A percentile compares a stretch with the other conserved stretches of the same genome.
phyloP scores from a whole-genome alignment of 2,797 vertebrate species.

The Mormyrus proboscirostris region DNA sequence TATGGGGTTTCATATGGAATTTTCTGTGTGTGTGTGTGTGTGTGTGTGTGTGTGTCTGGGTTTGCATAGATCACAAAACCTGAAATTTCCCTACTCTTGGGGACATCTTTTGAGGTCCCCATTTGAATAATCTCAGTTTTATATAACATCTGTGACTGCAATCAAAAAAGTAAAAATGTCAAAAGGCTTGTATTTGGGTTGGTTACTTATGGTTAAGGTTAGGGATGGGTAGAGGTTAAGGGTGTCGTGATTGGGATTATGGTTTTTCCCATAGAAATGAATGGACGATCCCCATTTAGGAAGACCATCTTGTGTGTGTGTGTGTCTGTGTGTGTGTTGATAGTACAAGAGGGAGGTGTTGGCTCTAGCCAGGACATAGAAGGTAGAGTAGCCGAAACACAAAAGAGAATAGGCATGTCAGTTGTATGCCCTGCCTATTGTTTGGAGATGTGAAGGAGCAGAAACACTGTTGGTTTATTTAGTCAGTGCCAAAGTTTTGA shows the following conservation, averaged over 20 bases:
- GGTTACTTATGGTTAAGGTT: not conserved
- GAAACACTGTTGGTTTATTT: not conserved
- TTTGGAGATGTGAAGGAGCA: not conserved
- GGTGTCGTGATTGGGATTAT: not conserved
- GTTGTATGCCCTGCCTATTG: not conserved
- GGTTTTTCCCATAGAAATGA: not conserved
- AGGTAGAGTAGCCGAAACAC: not conserved
- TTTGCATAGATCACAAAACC: too few relatives aligned
- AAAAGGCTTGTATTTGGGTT: not conserved
- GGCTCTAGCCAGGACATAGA: not conserved
- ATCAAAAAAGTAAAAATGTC: not conserved
- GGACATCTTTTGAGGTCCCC: too few relatives aligned
- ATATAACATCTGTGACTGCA: not conserved
- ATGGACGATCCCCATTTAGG: not conserved
- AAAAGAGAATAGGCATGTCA: not conserved
- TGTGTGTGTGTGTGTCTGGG: not conserved
- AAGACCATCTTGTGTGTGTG: not conserved
- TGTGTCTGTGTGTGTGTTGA: not conserved
- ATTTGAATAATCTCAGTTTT: too few relatives aligned
- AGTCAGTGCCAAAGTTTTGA: too few relatives aligned
- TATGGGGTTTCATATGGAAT: not conserved
- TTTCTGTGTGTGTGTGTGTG: not conserved
- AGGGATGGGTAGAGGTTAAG: not conserved
- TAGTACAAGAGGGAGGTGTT: not conserved
- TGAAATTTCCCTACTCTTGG: too few relatives aligned